Evolutionary conservation across 2,113 vertebrate genomes (phyloP).

Genomic region (Grantiella picta): DNA sequence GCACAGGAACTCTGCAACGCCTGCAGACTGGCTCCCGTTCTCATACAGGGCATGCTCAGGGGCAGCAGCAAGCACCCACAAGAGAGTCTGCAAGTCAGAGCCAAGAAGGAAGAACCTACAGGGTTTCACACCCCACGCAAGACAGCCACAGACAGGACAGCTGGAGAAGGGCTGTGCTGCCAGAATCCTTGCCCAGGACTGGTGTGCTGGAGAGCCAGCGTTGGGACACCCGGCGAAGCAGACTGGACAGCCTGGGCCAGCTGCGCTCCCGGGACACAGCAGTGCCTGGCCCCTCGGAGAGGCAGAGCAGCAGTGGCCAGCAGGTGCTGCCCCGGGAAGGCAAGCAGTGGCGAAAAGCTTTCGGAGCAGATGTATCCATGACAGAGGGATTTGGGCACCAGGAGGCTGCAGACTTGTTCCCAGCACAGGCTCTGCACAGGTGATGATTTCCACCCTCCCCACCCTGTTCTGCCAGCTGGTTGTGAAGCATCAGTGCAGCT

Average conservation of each 20-base stretch:
- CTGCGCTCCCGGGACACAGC: not conserved
- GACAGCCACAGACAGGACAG: not conserved
- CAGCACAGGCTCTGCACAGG: slow-evolving; percentile 28
- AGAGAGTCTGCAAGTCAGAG: not conserved
- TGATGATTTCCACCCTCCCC: not conserved
- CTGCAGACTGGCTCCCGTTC: not conserved
- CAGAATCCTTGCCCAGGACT: not conserved
- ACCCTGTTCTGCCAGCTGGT: not conserved
- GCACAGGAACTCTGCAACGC: not conserved
- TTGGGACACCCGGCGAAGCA: not conserved
- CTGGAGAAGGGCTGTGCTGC: not conserved
- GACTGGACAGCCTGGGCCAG: not conserved
- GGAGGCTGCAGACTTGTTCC: not conserved
- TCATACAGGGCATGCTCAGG: not conserved
- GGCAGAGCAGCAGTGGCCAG: not conserved
- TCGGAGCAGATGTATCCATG: not conserved
- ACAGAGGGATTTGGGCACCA: not conserved
- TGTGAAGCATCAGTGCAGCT: not conserved
- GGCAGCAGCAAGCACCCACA: not conserved
- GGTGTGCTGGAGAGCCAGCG: not conserved
- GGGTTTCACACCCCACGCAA: not conserved
- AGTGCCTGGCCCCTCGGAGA: not conserved
- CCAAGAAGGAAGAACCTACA: not conserved
- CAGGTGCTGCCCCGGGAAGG: not conserved
- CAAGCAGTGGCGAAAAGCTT: not conserved